A percentile compares a stretch with the other conserved stretches of the same genome.
phyloP scores from a whole-genome alignment of 2,113 vertebrate genomes.

The Tursiops truncatus region DNA sequence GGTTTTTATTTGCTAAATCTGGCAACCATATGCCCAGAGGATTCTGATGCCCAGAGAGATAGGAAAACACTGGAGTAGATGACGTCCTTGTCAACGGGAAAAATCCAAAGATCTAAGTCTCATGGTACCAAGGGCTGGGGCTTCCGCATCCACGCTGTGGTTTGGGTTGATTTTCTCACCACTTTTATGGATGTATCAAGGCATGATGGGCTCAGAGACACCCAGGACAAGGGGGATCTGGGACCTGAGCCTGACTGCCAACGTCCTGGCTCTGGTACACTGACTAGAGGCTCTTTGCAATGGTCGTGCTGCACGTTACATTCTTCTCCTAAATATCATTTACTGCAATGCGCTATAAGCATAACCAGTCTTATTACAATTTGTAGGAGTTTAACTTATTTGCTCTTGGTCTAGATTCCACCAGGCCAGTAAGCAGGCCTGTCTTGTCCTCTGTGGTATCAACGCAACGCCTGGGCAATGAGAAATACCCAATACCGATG shows the following conservation, averaged over 20 bases:
- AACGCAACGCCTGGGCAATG: fast-evolving
- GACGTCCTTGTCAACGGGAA: background rate
- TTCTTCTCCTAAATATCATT: fast-evolving
- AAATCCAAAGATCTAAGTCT: background rate
- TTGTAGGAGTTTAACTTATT: background rate
- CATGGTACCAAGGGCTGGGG: fast-evolving
- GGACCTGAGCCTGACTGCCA: fast-evolving
- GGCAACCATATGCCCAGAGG: background rate
- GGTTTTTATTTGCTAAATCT: background rate
- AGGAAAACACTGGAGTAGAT: fast-evolving
- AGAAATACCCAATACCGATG: background rate
- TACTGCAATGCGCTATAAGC: fast-evolving
- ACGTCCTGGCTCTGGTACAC: background rate
- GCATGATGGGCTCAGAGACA: background rate
- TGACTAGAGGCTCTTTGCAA: fast-evolving
- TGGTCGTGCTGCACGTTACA: fast-evolving
- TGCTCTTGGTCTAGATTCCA: background rate
- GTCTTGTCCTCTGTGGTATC: background rate
- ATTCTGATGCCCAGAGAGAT: background rate
- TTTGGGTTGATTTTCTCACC: background rate
- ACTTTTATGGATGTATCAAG: background rate
- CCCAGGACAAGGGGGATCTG: background rate
- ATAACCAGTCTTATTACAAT: background rate
- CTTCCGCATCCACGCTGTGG: fast-evolving
- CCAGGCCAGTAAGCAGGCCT: background rate